These are phyloP conservation scores for Galleria mellonella DNA, from an alignment of 1,140 invertebrate genomes.

Conservation along the genomic window DNA sequence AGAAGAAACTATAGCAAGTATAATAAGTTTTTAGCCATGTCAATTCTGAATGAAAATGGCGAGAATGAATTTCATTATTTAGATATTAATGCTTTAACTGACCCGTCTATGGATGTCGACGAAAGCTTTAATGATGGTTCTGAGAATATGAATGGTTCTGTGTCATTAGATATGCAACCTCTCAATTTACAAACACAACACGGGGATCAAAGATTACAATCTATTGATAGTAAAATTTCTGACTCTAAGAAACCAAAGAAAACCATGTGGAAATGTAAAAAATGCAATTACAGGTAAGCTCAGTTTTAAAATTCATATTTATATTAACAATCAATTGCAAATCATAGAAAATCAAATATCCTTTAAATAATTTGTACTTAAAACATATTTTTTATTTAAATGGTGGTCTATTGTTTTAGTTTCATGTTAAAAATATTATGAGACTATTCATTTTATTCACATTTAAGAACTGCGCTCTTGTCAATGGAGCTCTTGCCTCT, in stretches of 20 bases:
- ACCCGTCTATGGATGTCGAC: slow-evolving; percentile 42
- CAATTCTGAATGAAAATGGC: slow-evolving; percentile 77
- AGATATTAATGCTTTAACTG: slow-evolving; percentile 44
- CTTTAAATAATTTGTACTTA: slow-evolving; percentile 8
- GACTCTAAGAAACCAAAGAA: slow-evolving; percentile 64
- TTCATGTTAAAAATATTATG: background rate
- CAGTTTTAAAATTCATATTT: slow-evolving; percentile 23
- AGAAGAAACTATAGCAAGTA: slow-evolving; percentile 94
- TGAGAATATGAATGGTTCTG: slow-evolving; percentile 22
- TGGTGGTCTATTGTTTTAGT: too few relatives aligned
- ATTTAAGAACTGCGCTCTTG: too few relatives aligned
- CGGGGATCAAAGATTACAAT: slow-evolving; percentile 37
- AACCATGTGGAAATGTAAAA: slow-evolving; percentile 84
- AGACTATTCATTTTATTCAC: slow-evolving; percentile 4
- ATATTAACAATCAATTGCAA: background rate
- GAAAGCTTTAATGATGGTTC: slow-evolving; percentile 42
- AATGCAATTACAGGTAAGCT: slow-evolving; percentile 86
- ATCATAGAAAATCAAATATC: too few relatives aligned
- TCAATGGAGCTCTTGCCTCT: too few relatives aligned
- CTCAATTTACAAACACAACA: slow-evolving; percentile 62
- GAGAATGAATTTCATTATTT: slow-evolving; percentile 61
- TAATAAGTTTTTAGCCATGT: slow-evolving; percentile 86
- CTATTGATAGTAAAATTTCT: slow-evolving; percentile 32
- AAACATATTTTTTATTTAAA: too few relatives aligned
- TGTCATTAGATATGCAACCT: slow-evolving; percentile 51